Conservation (phyloP, 1,140 invertebrate species). For the Ruditapes philippinarum region DNA sequence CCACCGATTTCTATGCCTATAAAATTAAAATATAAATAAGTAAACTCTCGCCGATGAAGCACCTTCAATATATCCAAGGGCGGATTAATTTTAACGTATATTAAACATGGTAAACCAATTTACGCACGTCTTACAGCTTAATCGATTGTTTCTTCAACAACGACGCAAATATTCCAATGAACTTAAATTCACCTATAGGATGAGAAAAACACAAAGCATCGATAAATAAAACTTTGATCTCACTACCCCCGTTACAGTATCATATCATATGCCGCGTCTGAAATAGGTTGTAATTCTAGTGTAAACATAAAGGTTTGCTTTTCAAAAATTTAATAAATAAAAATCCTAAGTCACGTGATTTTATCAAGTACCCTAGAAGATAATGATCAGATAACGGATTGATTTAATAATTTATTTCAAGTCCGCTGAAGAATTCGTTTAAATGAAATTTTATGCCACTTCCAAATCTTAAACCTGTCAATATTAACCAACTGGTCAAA, state of each 20-base stretch:
- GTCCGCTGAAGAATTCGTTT: background rate
- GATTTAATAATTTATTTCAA: background rate
- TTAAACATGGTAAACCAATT: too few relatives aligned
- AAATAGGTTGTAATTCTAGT: background rate
- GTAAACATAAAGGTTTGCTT: background rate
- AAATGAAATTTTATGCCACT: background rate
- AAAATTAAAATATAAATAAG: background rate
- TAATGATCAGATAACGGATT: background rate
- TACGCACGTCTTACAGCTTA: too few relatives aligned
- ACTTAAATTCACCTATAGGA: too few relatives aligned
- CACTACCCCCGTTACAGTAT: too few relatives aligned
- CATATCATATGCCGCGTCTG: background rate
- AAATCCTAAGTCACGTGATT: background rate
- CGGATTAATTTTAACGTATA: background rate
- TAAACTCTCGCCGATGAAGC: background rate
- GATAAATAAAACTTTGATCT: too few relatives aligned
- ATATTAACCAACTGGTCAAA: background rate
- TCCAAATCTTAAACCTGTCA: background rate
- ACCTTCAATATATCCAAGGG: background rate
- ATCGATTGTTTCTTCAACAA: too few relatives aligned
- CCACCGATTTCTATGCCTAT: background rate
- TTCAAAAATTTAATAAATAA: slow-evolving; percentile 7
- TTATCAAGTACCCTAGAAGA: background rate
- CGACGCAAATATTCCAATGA: too few relatives aligned
- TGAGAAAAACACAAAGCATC: too few relatives aligned